Conservation (phyloP, 2,113 vertebrate genomes). For the Mormoops blainvillei region DNA sequence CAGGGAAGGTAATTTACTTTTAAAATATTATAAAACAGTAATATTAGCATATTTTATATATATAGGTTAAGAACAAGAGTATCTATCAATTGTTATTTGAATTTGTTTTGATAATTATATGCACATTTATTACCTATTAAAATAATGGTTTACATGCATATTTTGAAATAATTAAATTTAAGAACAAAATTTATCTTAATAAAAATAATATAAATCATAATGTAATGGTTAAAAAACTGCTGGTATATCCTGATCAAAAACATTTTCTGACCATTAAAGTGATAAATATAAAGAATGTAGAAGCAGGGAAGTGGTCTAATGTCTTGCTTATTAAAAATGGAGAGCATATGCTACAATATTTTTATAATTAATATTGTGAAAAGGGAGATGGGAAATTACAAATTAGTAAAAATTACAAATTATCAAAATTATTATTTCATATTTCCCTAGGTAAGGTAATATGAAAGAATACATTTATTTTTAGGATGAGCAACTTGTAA, state of each 20-base stretch:
- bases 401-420: neutral
- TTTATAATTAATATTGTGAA: neutral
- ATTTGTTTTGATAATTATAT: neutral
- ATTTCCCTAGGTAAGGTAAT: neutral
- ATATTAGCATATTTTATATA: neutral
- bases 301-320: neutral
- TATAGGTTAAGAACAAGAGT: neutral
- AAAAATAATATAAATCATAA: neutral
- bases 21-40: neutral
- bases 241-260: neutral
- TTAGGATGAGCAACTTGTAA: neutral
- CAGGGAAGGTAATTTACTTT: neutral
- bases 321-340: neutral
- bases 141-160: neutral
- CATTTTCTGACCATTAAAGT: neutral
- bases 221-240: neutral
- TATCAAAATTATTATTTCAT: neutral
- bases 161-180: neutral
- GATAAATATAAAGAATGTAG: neutral
- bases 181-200: neutral
- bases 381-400: neutral
- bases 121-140: neutral
- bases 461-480: neutral
- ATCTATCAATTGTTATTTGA: neutral
- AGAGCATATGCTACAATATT: neutral